Evolutionary conservation across 1,140 invertebrate species (phyloP), one percentile per base, ranked within the genome.

Genomic region (Thaumatotibia leucotreta): DNA sequence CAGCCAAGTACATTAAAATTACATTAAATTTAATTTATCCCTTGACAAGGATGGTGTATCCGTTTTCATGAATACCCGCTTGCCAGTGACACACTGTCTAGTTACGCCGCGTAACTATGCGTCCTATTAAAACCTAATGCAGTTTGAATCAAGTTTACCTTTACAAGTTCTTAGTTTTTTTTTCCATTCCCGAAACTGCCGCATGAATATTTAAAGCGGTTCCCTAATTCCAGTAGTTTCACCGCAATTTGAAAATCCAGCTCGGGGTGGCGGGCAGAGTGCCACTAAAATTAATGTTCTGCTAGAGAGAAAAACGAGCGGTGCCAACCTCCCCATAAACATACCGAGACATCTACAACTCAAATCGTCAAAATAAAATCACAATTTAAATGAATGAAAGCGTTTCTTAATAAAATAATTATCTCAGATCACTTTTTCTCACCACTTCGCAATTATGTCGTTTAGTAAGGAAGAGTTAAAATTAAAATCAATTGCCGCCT

Each of bases 241-340:
- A 79, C 81, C 80, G 75, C 80, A 84, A 84, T 85, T 86, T 84
- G 76, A 84, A 86, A 89, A 86, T 83, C 82, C 78, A 33, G 75
- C 79, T 76, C 35, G 23, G 76, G 76, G 81, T 82, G 76, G 80
- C 75, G 81, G 76, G 72, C 80, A 70, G 82, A 86, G 86, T 88
- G 86, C 78, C 78, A 83, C 81, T 84, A 83, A 89, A 89, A 89
- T 88, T 86, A 89, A 89, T 89, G 85, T 86, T 80, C 85, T 89
- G 86, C 86, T 84, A 86, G 78, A 76, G 82, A 86, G 86, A 89
- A 88, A 89, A 89, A 89, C 85, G 86, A 88, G 78, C 80, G 79
- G 70, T 76, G 77, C 82, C 78, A 70, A 70, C 58, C 73, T 71
- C 71, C 71, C 75, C 71, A 74, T 70, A 75, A 74, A 75, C 75